Percentiles rank a stretch among this genome's conserved stretches.
phyloP scores from a whole-genome alignment of 1,140 invertebrate genomes.

The Ditylenchus dipsaci region DNA sequence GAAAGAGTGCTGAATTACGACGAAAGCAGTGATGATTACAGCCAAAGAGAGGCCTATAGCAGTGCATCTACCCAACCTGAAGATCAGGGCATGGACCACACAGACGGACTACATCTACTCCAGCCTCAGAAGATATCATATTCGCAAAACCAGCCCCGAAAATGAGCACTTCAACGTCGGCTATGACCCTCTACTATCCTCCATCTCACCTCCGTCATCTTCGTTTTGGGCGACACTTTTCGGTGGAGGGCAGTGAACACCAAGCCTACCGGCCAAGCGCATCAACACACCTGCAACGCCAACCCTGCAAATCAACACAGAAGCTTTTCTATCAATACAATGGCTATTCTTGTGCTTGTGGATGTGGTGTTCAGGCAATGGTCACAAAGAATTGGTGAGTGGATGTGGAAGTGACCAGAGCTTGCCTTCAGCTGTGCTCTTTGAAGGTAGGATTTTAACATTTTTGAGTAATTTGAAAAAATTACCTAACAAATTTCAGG shows the following conservation, averaged over 20 bases:
- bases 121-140: not conserved
- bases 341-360: conserved; percentile 19
- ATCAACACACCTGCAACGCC: not conserved
- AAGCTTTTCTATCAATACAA: conserved; percentile 23
- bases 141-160: not conserved
- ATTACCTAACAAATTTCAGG: conserved; percentile 1
- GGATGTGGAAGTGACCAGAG: conserved; percentile 7
- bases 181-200: conserved; percentile 8
- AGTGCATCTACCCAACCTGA: not conserved
- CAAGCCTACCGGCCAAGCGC: no score
- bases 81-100: not conserved
- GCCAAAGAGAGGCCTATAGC: not conserved
- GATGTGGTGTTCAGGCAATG: not conserved
- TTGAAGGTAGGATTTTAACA: conserved; percentile 16
- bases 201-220: not conserved
- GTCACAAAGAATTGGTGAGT: conserved; percentile 22
- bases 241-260: not conserved
- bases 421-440: conserved; percentile 34
- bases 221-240: not conserved
- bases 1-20: conserved; percentile 15
- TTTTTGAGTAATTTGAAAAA: no score
- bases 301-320: conserved; percentile 6
- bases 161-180: conserved; percentile 4
- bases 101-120: no score
- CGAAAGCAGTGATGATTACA: conserved; percentile 8